A percentile compares a stretch with the other conserved stretches of the same genome.
phyloP scores from a whole-genome alignment of 2,797 vertebrate genomes.

The Carduelis carduelis region DNA sequence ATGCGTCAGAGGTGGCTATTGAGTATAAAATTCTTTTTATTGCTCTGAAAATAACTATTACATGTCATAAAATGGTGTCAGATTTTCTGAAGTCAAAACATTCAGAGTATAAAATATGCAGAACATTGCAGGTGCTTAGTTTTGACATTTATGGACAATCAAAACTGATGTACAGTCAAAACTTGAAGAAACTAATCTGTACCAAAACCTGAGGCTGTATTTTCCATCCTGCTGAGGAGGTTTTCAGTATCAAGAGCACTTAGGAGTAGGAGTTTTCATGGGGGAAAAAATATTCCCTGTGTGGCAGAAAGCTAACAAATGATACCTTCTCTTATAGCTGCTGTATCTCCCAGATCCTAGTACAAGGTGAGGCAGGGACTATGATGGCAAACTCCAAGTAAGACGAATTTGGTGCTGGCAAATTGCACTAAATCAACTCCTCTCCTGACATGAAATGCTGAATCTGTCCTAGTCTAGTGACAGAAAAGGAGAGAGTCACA shows the following conservation, averaged over 20 bases:
- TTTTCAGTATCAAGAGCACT: background rate
- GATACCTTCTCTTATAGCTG: background rate
- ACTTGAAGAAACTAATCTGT: background rate
- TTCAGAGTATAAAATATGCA: background rate
- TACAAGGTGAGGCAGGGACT: background rate
- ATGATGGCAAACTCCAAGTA: background rate
- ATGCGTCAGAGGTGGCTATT: background rate
- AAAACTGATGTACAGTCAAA: background rate
- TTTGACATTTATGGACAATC: background rate
- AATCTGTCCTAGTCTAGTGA: background rate
- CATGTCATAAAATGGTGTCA: background rate
- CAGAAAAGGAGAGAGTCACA: background rate
- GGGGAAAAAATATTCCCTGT: background rate
- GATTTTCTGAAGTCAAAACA: background rate
- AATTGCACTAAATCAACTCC: background rate
- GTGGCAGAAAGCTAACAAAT: background rate
- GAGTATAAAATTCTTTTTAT: background rate
- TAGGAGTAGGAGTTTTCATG: background rate
- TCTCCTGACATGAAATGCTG: background rate
- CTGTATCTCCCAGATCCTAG: background rate
- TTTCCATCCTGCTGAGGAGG: background rate
- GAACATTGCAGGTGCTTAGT: background rate
- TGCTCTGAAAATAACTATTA: background rate
- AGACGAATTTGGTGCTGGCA: background rate
- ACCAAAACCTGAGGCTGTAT: background rate